Conservation (phyloP, 2,888 invertebrate genomes). For the Pandemis heparana region DNA sequence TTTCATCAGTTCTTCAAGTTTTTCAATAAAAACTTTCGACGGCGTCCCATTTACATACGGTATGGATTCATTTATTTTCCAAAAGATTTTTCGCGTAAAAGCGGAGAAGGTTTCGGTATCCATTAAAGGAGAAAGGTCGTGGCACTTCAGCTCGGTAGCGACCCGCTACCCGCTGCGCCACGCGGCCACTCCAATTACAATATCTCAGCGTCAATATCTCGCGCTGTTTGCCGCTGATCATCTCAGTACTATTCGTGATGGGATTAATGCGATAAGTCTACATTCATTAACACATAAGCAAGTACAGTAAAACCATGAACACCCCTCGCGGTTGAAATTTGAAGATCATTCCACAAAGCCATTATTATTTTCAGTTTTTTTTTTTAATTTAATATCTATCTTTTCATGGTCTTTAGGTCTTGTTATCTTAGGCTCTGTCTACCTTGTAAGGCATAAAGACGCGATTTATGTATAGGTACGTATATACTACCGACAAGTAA, state of each 20-base stretch:
- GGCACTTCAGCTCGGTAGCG: constrained; percentile 58
- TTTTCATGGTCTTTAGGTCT: too few relatives aligned
- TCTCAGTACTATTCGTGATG: neutral
- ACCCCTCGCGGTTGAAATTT: too few relatives aligned
- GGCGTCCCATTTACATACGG: constrained; percentile 82
- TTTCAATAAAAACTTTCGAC: constrained; percentile 85
- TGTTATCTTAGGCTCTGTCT: too few relatives aligned
- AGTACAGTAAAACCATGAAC: neutral
- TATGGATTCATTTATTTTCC: constrained; percentile 83
- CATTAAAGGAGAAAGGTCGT: constrained; percentile 76
- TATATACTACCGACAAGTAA: neutral
- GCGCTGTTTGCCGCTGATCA: constrained; percentile 2
- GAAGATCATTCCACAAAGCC: too few relatives aligned
- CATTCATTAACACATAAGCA: neutral
- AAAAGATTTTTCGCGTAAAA: constrained; percentile 79
- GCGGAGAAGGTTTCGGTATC: constrained; percentile 75
- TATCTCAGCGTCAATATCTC: constrained; percentile 63
- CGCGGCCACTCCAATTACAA: constrained; percentile 70
- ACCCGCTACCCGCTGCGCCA: constrained; percentile 52
- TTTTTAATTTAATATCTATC: too few relatives aligned
- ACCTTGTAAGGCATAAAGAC: too few relatives aligned
- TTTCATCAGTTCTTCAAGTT: constrained; percentile 84
- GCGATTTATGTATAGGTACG: too few relatives aligned
- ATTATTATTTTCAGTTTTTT: too few relatives aligned
- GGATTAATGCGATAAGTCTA: neutral